These are phyloP conservation scores for Epinephelus fuscoguttatus DNA, from an alignment of 2,113 vertebrate genomes.

Conservation along the genomic window DNA sequence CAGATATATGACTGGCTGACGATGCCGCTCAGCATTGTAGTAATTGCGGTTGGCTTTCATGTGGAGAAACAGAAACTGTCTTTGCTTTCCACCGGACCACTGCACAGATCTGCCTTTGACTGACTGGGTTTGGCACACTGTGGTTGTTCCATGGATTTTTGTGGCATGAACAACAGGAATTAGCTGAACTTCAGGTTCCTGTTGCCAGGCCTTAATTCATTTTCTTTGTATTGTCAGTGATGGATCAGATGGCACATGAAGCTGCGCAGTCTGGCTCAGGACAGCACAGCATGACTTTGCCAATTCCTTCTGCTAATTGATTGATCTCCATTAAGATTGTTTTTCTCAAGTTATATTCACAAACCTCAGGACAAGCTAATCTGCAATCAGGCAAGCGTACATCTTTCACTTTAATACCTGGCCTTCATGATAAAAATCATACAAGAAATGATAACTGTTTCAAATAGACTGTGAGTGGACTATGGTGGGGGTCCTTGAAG, in stretches of 20 bases:
- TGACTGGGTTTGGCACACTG: constrained; percentile 20
- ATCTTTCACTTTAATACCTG: constrained; percentile 11
- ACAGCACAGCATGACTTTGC: background rate
- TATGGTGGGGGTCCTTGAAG: background rate
- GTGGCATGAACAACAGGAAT: constrained; percentile 18
- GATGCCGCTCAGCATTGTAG: background rate
- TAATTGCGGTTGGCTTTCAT: background rate
- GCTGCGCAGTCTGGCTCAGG: constrained; percentile 3
- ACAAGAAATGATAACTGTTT: constrained; percentile 17
- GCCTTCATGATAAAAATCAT: constrained; percentile 39
- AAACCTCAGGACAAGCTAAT: constrained; percentile 39
- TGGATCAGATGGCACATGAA: constrained; percentile 35
- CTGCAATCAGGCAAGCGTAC: constrained; percentile 27
- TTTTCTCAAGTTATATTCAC: constrained; percentile 27
- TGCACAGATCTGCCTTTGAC: constrained; percentile 18
- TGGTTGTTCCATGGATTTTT: constrained; percentile 29
- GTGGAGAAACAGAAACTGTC: background rate
- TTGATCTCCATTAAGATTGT: constrained; percentile 37
- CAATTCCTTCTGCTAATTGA: constrained; percentile 46
- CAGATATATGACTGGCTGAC: background rate
- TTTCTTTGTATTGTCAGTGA: constrained; percentile 53
- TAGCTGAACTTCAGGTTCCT: constrained; percentile 37
- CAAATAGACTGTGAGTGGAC: constrained; percentile 22
- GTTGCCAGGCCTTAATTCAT: constrained; percentile 38
- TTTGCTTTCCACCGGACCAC: background rate